A percentile compares a stretch with the other conserved stretches of the same genome.
These are phyloP conservation scores for Lagopus leucura DNA, from an alignment of 2,113 vertebrate genomes.

Conservation along the genomic window DNA sequence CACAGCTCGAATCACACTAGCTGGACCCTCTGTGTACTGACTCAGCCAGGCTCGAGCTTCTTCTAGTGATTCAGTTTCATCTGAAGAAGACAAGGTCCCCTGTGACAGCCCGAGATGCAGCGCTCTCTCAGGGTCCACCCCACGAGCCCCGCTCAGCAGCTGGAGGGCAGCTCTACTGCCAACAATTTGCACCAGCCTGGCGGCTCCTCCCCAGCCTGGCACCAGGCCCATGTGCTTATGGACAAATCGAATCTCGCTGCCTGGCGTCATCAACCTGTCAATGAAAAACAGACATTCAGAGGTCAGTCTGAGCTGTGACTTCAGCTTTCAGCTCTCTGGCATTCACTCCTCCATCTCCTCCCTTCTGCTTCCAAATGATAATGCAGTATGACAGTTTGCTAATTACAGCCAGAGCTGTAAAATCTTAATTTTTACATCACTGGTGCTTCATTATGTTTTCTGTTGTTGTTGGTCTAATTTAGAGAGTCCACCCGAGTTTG, in stretches of 20 bases:
- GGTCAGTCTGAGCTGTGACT: not conserved
- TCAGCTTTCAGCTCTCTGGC: accelerated
- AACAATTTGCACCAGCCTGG: constrained; percentile 83
- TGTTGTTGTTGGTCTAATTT: not conserved
- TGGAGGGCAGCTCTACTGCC: constrained; percentile 84
- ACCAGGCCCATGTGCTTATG: constrained; percentile 95
- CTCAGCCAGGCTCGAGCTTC: constrained; percentile 85
- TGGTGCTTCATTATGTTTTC: not conserved
- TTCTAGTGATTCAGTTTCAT: constrained; percentile 28
- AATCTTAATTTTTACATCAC: not conserved
- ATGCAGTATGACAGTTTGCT: not conserved
- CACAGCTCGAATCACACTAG: constrained; percentile 82
- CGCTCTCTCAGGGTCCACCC: constrained; percentile 78
- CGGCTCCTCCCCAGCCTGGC: constrained; percentile 92
- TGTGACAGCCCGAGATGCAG: constrained; percentile 84
- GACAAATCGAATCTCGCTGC: constrained; percentile 91
- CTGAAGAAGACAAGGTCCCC: constrained; percentile 67
- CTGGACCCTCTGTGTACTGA: constrained; percentile 79
- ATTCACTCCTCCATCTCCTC: not conserved
- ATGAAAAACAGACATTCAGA: not conserved
- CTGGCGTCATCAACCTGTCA: constrained; percentile 87
- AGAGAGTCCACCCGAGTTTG: not conserved
- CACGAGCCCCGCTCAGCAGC: constrained; percentile 81
- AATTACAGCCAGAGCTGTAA: not conserved
- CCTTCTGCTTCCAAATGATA: not conserved